Conservation (phyloP, 2,113 vertebrate genomes). For the Corynorhinus townsendii region DNA sequence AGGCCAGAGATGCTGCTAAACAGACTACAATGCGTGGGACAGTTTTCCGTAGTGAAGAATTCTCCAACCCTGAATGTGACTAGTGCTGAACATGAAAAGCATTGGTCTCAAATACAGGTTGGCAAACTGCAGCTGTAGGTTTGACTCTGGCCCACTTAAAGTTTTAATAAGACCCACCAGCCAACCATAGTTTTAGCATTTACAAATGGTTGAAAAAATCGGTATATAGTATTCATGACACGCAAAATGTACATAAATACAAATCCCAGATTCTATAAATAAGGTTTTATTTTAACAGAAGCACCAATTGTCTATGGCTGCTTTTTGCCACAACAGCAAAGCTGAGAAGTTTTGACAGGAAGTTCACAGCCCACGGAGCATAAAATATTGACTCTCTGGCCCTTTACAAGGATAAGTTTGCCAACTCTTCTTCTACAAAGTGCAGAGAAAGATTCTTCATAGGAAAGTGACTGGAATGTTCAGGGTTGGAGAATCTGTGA, state of each 20-base stretch:
- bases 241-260: neutral
- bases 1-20: neutral
- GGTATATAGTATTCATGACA: neutral
- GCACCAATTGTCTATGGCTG: neutral
- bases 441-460: neutral
- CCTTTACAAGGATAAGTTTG: neutral
- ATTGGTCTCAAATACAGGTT: neutral
- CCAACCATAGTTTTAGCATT: neutral
- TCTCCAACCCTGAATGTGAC: neutral
- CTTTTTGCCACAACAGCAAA: neutral
- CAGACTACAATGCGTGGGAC: fast-evolving
- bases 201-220: neutral
- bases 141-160: neutral
- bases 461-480: neutral
- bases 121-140: fast-evolving
- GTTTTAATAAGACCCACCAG: neutral
- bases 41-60: neutral
- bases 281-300: neutral
- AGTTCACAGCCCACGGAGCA: neutral
- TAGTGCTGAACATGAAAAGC: neutral
- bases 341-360: neutral
- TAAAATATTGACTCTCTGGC: neutral
- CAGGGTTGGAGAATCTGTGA: neutral
- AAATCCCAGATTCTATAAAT: neutral
- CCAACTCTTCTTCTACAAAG: neutral